A percentile compares a stretch with the other conserved stretches of the same genome.
phyloP scores from a whole-genome alignment of 2,113 vertebrate species.

The Danionella cerebrum region DNA sequence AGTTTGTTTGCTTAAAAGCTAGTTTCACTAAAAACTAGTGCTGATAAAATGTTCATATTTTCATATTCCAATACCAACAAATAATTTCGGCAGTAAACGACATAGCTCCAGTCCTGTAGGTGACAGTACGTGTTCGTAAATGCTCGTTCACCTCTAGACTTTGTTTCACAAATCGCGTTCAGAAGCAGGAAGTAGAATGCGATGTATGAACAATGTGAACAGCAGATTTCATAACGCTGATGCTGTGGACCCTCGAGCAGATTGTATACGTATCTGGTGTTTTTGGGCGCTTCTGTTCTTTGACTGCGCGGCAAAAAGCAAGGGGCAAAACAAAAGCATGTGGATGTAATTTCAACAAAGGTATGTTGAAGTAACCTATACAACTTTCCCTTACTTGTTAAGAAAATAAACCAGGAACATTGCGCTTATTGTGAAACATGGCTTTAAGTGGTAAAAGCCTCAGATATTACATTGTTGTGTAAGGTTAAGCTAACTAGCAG shows the following conservation, averaged over 20 bases:
- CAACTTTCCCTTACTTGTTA: neutral
- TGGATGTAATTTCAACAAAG: conserved; percentile 54
- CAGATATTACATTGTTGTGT: neutral
- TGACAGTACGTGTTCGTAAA: too few species aligned
- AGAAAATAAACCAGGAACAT: neutral
- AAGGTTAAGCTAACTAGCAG: neutral
- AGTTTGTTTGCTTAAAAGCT: too few species aligned
- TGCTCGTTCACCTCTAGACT: too few species aligned
- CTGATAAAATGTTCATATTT: too few species aligned
- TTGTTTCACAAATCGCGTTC: neutral
- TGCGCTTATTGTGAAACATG: neutral
- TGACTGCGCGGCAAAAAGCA: conserved; percentile 68
- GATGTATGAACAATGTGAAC: neutral
- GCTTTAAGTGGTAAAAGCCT: neutral
- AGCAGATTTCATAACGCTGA: too few species aligned
- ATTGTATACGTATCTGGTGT: conserved; percentile 1
- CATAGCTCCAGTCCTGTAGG: neutral
- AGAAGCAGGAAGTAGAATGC: conserved; percentile 13
- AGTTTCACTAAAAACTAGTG: too few species aligned
- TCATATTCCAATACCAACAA: too few species aligned
- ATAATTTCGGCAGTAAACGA: too few species aligned
- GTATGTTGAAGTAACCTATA: conserved; percentile 40
- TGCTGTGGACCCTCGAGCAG: neutral
- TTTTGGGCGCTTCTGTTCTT: neutral
- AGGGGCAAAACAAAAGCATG: conserved; percentile 72